Evolutionary conservation across 1,140 invertebrate species (phyloP).

Genomic region (Dreissena rostriformis): DNA sequence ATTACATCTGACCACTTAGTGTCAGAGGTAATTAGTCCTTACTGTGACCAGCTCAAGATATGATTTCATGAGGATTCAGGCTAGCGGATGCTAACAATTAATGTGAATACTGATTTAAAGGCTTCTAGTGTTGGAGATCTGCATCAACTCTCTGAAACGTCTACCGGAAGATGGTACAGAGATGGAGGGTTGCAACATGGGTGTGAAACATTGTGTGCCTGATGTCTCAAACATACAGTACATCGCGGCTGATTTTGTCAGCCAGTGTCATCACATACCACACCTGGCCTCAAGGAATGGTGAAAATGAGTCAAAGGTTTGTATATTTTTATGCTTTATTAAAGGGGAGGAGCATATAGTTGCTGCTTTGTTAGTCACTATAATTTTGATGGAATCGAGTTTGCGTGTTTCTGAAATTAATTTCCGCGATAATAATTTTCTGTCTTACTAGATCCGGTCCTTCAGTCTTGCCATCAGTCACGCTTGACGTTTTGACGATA

Average conservation of each 20-base stretch:
- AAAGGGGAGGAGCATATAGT: neutral
- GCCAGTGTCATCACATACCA: slow-evolving; percentile 16
- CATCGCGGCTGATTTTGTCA: slow-evolving; percentile 39
- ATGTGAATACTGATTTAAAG: neutral
- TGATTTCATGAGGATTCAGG: no score
- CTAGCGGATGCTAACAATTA: no score
- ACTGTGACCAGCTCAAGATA: no score
- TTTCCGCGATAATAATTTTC: neutral
- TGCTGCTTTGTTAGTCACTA: neutral
- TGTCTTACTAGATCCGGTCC: neutral
- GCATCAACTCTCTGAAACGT: slow-evolving; percentile 20
- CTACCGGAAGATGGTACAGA: slow-evolving; percentile 6
- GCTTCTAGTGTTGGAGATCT: slow-evolving; percentile 24
- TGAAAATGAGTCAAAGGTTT: neutral
- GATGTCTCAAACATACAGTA: slow-evolving; percentile 18
- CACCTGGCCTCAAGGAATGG: neutral
- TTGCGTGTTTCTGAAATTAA: neutral
- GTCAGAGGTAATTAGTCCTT: no score
- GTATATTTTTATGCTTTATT: neutral
- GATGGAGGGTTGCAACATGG: no score
- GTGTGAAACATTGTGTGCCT: neutral
- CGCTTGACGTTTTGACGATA: no score
- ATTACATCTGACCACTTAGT: no score
- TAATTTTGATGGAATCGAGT: neutral
- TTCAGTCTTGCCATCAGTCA: neutral